Evolutionary conservation across 2,797 vertebrate genomes (phyloP).

Genomic region (Okamejei kenojei): DNA sequence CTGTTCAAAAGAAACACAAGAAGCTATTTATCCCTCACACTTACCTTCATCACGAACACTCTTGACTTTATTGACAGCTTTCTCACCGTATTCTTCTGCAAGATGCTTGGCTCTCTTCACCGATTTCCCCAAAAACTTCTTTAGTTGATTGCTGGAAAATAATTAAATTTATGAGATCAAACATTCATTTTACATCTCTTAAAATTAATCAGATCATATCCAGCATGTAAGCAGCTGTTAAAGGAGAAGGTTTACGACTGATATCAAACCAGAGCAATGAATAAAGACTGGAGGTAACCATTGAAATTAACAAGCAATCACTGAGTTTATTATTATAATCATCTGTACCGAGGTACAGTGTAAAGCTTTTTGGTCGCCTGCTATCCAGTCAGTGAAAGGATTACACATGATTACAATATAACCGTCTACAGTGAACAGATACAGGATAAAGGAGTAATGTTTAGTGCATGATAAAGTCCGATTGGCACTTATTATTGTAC

Average conservation of each 20-base stretch:
- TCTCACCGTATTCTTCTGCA: conserved; percentile 92
- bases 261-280: neutral
- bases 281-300: neutral
- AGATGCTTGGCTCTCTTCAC: conserved; percentile 93
- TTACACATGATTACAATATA: too few relatives aligned
- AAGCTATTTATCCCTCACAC: conserved; percentile 23
- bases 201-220: neutral
- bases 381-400: too few relatives aligned
- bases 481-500: too few relatives aligned
- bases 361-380: too few relatives aligned
- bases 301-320: too few relatives aligned
- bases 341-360: too few relatives aligned
- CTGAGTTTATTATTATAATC: too few relatives aligned
- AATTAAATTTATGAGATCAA: neutral
- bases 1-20: neutral
- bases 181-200: neutral
- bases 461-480: too few relatives aligned
- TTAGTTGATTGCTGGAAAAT: conserved; percentile 77
- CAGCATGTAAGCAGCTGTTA: neutral
- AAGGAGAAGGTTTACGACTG: neutral
- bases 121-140: conserved; percentile 93
- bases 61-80: conserved; percentile 96
- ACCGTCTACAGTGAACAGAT: too few relatives aligned
- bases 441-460: too few relatives aligned
- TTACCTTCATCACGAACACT: conserved; percentile 94